phyloP scores from a whole-genome alignment of 2,888 invertebrate species.

The Thumatha senex region DNA sequence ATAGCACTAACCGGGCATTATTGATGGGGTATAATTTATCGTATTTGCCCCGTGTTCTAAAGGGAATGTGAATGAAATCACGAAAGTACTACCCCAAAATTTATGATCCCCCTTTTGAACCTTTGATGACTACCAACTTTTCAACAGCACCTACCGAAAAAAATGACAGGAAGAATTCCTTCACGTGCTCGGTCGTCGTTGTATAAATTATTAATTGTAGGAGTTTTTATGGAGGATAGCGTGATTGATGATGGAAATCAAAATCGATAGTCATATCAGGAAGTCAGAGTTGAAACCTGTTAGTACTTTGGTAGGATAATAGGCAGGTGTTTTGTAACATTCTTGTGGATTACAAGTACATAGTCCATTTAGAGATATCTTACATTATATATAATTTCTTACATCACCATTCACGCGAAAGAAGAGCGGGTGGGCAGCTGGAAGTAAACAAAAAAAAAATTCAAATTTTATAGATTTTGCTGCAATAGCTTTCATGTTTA shows the following conservation, averaged over 20 bases:
- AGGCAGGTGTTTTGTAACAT: too few species aligned
- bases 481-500: too few species aligned
- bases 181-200: conserved; percentile 41
- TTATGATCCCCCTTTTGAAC: conserved; percentile 67
- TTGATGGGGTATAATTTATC: conserved; percentile 79
- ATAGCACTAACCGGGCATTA: conserved; percentile 68
- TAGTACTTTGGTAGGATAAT: neutral
- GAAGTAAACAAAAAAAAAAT: too few species aligned
- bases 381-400: too few species aligned
- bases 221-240: conserved; percentile 32
- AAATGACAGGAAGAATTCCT: conserved; percentile 51
- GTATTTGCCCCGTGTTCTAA: conserved; percentile 64
- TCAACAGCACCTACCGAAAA: conserved; percentile 52
- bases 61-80: conserved; percentile 72
- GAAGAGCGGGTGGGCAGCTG: too few species aligned
- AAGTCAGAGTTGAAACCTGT: conserved; percentile 13
- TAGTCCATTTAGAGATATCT: too few species aligned
- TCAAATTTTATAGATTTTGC: too few species aligned
- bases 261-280: conserved; percentile 34
- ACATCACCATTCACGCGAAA: too few species aligned
- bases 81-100: conserved; percentile 66
- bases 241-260: conserved; percentile 33
- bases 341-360: too few species aligned
- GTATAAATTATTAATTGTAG: conserved; percentile 51
- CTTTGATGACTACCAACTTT: conserved; percentile 75